Percentiles rank a stretch among this genome's conserved stretches.
Conservation (phyloP, 2,888 invertebrate genomes). For the Chironomus riparius region DNA sequence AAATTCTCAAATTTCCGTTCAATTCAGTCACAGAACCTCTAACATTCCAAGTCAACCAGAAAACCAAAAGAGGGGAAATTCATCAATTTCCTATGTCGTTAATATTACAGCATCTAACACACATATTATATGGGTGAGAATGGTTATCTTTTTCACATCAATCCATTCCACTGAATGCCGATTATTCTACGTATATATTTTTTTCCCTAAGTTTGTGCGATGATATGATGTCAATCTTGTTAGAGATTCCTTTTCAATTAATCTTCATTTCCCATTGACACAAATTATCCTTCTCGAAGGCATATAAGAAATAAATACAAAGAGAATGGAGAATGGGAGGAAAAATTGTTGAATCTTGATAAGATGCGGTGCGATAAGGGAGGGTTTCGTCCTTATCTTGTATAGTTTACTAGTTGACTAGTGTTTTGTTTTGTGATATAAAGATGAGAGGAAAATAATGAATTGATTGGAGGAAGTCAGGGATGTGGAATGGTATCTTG, state of each 20-base stretch:
- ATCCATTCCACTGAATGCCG: neutral
- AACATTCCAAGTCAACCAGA: too few relatives aligned
- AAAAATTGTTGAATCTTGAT: too few relatives aligned
- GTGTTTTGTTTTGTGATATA: too few relatives aligned
- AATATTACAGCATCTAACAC: neutral
- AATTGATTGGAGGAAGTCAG: too few relatives aligned
- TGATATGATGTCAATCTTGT: neutral
- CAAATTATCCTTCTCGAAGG: neutral
- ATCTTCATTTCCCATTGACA: conserved; percentile 8
- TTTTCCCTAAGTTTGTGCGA: neutral
- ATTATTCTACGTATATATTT: neutral
- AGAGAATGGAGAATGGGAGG: too few relatives aligned
- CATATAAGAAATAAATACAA: neutral
- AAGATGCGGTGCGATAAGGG: too few relatives aligned
- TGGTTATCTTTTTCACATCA: neutral
- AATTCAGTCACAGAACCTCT: too few relatives aligned
- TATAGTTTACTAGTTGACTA: neutral
- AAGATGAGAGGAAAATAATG: too few relatives aligned
- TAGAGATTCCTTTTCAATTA: conserved; percentile 12
- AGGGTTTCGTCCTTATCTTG: neutral
- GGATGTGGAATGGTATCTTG: too few relatives aligned
- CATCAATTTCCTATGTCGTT: neutral
- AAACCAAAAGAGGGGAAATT: neutral
- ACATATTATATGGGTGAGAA: neutral
- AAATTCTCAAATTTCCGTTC: too few relatives aligned